Conservation (phyloP, 2,797 vertebrate species). For the Ficedula albicollis region DNA sequence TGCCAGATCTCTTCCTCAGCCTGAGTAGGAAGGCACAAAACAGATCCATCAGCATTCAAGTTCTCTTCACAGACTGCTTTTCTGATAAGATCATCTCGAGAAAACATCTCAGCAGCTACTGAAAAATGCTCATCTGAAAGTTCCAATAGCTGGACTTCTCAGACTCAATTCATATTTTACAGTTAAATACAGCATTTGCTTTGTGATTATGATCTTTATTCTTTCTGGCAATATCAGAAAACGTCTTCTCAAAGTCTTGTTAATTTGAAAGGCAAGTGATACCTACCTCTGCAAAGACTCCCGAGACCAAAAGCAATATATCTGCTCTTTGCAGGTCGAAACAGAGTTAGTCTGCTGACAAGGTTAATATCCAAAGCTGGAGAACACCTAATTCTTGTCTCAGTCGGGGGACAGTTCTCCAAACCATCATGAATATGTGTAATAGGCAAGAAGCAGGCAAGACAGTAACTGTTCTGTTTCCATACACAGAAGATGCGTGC, state of each 20-base stretch:
- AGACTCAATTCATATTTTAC: neutral
- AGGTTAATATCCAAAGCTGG: neutral
- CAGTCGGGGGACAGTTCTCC: neutral
- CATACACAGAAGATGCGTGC: neutral
- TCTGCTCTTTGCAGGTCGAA: neutral
- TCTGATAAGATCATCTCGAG: neutral
- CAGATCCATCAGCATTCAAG: neutral
- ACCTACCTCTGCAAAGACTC: neutral
- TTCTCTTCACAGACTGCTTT: neutral
- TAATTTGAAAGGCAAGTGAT: neutral
- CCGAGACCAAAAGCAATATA: neutral
- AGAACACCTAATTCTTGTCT: neutral
- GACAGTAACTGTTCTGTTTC: neutral
- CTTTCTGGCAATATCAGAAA: neutral
- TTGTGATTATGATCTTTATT: neutral
- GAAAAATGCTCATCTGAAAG: neutral
- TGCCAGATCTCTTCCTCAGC: neutral
- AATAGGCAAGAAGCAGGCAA: neutral
- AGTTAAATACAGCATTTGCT: neutral
- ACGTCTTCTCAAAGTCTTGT: neutral
- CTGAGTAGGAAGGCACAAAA: constrained; percentile 20
- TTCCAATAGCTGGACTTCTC: neutral
- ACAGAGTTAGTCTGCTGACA: neutral
- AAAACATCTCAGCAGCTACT: neutral
- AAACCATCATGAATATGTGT: neutral